Evolutionary conservation across 2,888 invertebrate genomes (phyloP), one percentile per base, ranked within the genome.

Genomic region (Matsumyia berberina): DNA sequence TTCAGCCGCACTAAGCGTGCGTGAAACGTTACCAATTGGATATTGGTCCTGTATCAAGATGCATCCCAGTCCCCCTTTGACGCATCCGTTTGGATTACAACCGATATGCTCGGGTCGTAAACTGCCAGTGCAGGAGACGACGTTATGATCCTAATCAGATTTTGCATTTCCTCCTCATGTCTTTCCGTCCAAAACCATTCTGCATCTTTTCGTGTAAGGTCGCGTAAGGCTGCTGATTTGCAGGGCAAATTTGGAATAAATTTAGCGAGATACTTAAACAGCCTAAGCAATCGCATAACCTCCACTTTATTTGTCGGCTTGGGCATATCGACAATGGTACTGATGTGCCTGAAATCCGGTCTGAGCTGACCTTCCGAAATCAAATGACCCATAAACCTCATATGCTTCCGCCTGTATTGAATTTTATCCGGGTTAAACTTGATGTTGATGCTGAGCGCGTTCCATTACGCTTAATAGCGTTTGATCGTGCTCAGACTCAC

Each of bases 1-100:
- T 67, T 90, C 88, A 24, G 87, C 86, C n/a, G 66, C 12, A 24
- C 74, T 88, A 29, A 90, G 73, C 19, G 87, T 88, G 76, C 88
- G 73, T n/a, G 89, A 89, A 8, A 88, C 88, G 86, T 87, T 90
- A 24, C 87, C 88, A 9, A 90, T 86, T 17, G 88, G 89, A 46
- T 86, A 76, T 2, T 86, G 88, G 17, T 89, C 76, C 80, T 91
- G 90, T 29, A 90, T n/a, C 11, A 90, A 57, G 60, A 87, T 88
- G 17, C 88, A 88, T 12, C 89, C 90, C 31, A 90, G 46, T 0
- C 83, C 87, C 66, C 83, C 37, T 74, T 79, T 4, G 86, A 86
- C 4, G 79, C 83, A 86, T 89, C 89, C 11, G 88, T 87, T 89
- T n/a, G 88, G 60, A 90, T 86, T 24, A 83, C 85, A 49, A 90